phyloP scores from a whole-genome alignment of 2,888 invertebrate genomes.

The Parelbella ahira region DNA sequence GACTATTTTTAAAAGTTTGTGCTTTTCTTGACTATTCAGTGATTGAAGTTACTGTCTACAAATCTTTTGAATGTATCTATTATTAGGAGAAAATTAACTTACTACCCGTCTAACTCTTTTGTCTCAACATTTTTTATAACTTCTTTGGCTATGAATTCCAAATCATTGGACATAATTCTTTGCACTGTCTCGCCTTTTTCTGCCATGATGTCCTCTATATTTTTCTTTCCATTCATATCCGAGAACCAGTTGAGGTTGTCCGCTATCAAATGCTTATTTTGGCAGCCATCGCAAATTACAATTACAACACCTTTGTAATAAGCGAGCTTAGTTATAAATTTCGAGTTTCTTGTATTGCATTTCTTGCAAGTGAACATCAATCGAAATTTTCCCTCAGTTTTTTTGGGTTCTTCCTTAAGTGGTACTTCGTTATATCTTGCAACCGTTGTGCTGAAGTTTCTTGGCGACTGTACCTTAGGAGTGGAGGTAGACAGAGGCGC shows the following conservation, averaged over 20 bases:
- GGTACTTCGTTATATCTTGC: constrained; percentile 46
- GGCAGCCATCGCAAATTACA: constrained; percentile 92
- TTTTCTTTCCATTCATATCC: constrained; percentile 86
- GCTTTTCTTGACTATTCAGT: no score
- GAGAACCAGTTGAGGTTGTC: constrained; percentile 98
- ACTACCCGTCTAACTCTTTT: constrained; percentile 32
- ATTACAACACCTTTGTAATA: constrained; percentile 96
- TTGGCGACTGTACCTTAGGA: constrained; percentile 54
- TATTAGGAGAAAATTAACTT: no score
- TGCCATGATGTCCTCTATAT: constrained; percentile 94
- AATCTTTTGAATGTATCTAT: no score
- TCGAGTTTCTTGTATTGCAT: constrained; percentile 87
- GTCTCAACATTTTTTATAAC: constrained; percentile 43
- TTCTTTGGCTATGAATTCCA: constrained; percentile 71
- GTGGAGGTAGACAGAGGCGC: constrained; percentile 50
- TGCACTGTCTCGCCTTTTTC: constrained; percentile 92
- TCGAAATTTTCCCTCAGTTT: constrained; percentile 81
- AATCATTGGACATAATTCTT: constrained; percentile 71
- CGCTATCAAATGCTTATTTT: constrained; percentile 95
- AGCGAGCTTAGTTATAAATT: constrained; percentile 90
- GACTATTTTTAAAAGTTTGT: no score
- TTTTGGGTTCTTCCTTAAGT: constrained; percentile 40
- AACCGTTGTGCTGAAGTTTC: constrained; percentile 51
- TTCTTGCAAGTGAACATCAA: constrained; percentile 94
- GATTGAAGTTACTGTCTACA: no score